Evolutionary conservation across 2,888 invertebrate species (phyloP), one percentile per base, ranked within the genome.

Genomic region (Silvanus unidentatus): DNA sequence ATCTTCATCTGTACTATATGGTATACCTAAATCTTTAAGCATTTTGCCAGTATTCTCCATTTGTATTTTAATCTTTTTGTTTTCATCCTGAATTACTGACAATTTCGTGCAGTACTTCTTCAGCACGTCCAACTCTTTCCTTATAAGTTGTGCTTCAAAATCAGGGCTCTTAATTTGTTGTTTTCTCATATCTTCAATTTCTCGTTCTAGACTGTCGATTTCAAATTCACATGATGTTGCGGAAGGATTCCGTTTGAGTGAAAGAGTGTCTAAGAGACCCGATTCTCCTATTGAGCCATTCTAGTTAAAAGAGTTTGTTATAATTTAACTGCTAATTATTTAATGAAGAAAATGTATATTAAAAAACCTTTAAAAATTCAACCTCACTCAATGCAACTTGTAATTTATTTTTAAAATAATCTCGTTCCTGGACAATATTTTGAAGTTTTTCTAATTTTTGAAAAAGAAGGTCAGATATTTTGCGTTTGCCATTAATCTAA

Each of bases 31-130:
- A 36, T 42, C 15, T 10, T 39, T 42, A 15, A 37, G 16, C 28
- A 56, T 47, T 22, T 53, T 48, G 29, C 58, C 55, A 14, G 51
- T 50, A 28, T 46, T 36, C 2, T 16, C 10, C 27, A 59, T 44
- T 16, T 53, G 45, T 1, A n/a, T 14, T 52, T 62, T 66, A 8
- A 70, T 50, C 27, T 53, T 46, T 11, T 57, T 41, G 45, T 69
- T 70, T 47, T 70, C 68, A 35, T 62, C 57, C 53, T 68, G 64
- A 35, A 69, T 65, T 12, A 52, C 51, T 0, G 62, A 56, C 16
- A 71, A 47, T 48, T 68, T 64, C 2, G 61, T 53, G 45, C 69
- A 70, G 47, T 68, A 68, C 44, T 58, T 60, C 48, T 68, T 70
- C 16, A 68, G 45, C 2, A 64, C 58, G 38, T 62, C 57, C 2